phyloP scores from a whole-genome alignment of 2,888 invertebrate genomes.

The Lasiommata megera region DNA sequence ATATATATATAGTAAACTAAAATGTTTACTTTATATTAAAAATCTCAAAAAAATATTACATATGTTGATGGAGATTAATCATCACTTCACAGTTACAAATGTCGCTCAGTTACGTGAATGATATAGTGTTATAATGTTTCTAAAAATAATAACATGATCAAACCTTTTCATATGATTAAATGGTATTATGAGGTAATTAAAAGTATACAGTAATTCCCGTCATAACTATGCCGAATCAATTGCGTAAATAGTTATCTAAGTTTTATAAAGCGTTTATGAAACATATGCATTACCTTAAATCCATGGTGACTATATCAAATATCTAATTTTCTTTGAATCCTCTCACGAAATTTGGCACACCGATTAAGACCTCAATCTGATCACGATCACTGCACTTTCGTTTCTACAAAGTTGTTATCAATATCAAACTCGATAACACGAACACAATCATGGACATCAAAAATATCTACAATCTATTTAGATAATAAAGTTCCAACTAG shows the following conservation, averaged over 20 bases:
- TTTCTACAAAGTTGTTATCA: not conserved
- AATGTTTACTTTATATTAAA: too few relatives aligned
- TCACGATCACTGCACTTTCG: conserved; percentile 14
- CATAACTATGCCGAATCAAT: not conserved
- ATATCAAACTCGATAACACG: conserved; percentile 5
- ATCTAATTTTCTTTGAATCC: not conserved
- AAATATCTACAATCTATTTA: not conserved
- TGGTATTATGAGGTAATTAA: not conserved
- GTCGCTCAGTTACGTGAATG: too few relatives aligned
- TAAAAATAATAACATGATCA: too few relatives aligned
- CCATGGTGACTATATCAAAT: conserved; percentile 44
- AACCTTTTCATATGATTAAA: not conserved
- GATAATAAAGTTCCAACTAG: conserved; percentile 2
- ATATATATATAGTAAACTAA: too few relatives aligned
- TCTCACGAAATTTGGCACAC: conserved; percentile 4
- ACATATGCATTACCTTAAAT: conserved; percentile 51
- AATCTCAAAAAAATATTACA: too few relatives aligned
- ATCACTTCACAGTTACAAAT: too few relatives aligned
- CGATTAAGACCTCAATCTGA: conserved; percentile 17
- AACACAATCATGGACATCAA: conserved; percentile 8
- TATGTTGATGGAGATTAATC: too few relatives aligned
- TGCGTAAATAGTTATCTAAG: not conserved
- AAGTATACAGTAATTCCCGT: not conserved
- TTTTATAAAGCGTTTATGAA: not conserved
- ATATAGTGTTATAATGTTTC: too few relatives aligned